Conservation (phyloP, 2,797 vertebrate species). For the Darevskia mixta region DNA sequence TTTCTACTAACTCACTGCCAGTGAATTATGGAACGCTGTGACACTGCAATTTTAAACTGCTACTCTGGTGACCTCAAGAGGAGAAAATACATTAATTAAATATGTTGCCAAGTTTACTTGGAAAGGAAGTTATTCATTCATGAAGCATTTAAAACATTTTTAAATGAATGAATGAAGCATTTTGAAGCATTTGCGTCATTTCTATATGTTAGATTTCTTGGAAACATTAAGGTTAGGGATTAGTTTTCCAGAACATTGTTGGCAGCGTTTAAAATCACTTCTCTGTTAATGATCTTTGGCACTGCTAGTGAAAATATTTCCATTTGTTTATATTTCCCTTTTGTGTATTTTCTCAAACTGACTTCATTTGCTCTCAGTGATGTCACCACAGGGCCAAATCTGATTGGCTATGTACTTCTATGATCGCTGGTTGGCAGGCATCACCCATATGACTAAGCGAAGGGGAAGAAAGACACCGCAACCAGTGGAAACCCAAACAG, state of each 20-base stretch:
- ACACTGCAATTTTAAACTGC: background rate
- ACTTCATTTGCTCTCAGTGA: background rate
- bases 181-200: slow-evolving; percentile 1
- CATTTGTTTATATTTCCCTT: background rate
- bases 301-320: background rate
- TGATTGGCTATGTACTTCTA: background rate
- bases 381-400: background rate
- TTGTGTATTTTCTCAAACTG: background rate
- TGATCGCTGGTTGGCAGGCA: background rate
- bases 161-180: too few relatives aligned
- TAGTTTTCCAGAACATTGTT: background rate
- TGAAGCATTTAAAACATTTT: background rate
- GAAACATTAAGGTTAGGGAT: background rate
- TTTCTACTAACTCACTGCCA: background rate
- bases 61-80: background rate
- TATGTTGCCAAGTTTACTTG: background rate
- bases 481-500: background rate
- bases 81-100: slow-evolving; percentile 27
- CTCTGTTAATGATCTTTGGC: background rate
- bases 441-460: background rate
- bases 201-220: background rate
- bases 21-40: slow-evolving; percentile 1
- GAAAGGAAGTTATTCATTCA: background rate
- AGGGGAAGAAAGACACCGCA: background rate
- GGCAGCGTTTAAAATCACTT: background rate